Evolutionary conservation across 2,888 invertebrate genomes (phyloP), one percentile per base, ranked within the genome.

Genomic region (Achlya flavicornis): DNA sequence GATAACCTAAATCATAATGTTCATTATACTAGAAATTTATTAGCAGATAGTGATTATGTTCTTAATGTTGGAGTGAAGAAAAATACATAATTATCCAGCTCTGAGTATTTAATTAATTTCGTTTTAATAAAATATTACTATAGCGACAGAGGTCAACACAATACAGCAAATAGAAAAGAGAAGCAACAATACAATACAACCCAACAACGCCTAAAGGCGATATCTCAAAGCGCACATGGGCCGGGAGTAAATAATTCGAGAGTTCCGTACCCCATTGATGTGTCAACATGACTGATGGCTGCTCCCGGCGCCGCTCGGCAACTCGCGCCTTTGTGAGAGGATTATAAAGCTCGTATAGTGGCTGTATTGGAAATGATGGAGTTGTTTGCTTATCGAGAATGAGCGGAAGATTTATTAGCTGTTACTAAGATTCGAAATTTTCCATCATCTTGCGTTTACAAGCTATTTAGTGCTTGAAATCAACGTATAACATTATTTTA

Each of bases 271-370:
- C 67, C 77, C 70, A 83, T 85, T 81, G 85, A 86, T 76, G 84
- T 82, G 87, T 84, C 86, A 84, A 79, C 79, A 79, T 82, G 85
- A 87, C 80, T 82, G 80, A 87, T 87, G 84, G 67, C 64, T 67
- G 71, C 61, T 64, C 70, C 68, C 66, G 26, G 58, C 46, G 41
- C 19, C 35, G 38, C 53, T 8, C 16, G 8, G 53, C 16, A 16
- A 10, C 16, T 19, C 53, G 19, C 16, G 53, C 41, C 41, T 43
- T 43, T 41, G 26, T 43, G 19, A 19, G 60, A 38, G 41, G 60
- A 43, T 60, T 60, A 60, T 60, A 60, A 60, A 60, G 41, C 60
- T 61, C 61, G 63, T 66, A 66, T 66, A 71, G 61, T 69, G 64
- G 66, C 64, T 59, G 65, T 70, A 73, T 75, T 74, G 76, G 67